These are phyloP conservation scores for Apeira syringaria DNA, from an alignment of 2,888 invertebrate genomes.

Conservation along the genomic window DNA sequence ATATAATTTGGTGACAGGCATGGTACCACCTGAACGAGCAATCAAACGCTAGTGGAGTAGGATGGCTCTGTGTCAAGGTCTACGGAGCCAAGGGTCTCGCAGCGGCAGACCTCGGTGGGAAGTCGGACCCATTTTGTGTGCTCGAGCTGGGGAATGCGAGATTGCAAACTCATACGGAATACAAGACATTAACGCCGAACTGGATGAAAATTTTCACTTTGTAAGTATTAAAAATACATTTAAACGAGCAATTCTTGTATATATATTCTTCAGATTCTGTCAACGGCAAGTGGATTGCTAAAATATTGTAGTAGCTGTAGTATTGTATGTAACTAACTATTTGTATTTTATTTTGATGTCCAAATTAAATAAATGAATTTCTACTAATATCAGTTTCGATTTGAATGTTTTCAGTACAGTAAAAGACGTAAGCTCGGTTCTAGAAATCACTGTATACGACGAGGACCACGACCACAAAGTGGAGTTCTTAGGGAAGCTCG, in stretches of 20 bases:
- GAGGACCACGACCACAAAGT: slow-evolving; percentile 99
- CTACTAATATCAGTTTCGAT: too few relatives aligned
- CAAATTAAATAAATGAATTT: too few relatives aligned
- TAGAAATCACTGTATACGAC: slow-evolving; percentile 98
- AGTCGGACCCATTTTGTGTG: slow-evolving; percentile 99
- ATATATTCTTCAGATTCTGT: too few relatives aligned
- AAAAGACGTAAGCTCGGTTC: slow-evolving; percentile 97
- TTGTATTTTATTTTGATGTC: too few relatives aligned
- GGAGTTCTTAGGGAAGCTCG: slow-evolving; percentile 97
- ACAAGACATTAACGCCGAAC: slow-evolving; percentile 97
- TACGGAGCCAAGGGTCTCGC: slow-evolving; percentile 93
- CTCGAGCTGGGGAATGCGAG: slow-evolving; percentile 97
- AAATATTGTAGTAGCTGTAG: too few relatives aligned
- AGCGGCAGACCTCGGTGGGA: slow-evolving; percentile 97
- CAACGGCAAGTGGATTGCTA: too few relatives aligned
- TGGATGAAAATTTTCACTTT: slow-evolving; percentile 99
- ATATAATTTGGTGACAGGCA: slow-evolving; percentile 83
- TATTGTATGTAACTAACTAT: too few relatives aligned
- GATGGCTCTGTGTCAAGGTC: slow-evolving; percentile 97
- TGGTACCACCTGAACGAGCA: slow-evolving; percentile 79
- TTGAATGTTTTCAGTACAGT: slow-evolving; percentile 92
- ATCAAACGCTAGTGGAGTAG: slow-evolving; percentile 87
- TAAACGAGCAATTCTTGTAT: too few relatives aligned
- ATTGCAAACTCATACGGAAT: slow-evolving; percentile 98
- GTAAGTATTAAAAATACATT: slow-evolving; percentile 86